Evolutionary conservation across 2,888 invertebrate genomes (phyloP).

Genomic region (Byasa hedistus): DNA sequence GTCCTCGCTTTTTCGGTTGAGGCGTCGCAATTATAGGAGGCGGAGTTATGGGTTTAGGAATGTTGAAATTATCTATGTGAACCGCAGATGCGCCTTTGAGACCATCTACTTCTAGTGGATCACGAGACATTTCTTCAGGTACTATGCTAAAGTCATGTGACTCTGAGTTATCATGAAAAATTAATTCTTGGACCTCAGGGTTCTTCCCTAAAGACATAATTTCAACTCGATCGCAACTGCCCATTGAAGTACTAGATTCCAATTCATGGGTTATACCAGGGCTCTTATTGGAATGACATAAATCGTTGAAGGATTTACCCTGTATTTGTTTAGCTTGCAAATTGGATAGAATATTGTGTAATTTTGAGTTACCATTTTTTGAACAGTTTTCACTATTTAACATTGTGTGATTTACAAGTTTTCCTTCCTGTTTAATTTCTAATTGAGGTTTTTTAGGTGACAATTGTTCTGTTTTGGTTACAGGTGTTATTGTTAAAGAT

Average conservation of each 20-base stretch:
- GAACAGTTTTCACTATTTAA: constrained; percentile 72
- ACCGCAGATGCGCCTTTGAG: constrained; percentile 44
- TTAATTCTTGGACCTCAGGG: constrained; percentile 62
- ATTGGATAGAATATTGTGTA: constrained; percentile 72
- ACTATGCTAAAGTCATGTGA: constrained; percentile 60
- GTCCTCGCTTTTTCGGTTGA: constrained; percentile 71
- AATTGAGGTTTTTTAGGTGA: constrained; percentile 48
- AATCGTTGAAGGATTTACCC: constrained; percentile 54
- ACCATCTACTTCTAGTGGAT: constrained; percentile 67
- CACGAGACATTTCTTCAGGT: constrained; percentile 65
- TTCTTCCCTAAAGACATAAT: constrained; percentile 54
- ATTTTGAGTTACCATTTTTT: constrained; percentile 76
- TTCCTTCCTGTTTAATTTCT: constrained; percentile 54
- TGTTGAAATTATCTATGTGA: constrained; percentile 41
- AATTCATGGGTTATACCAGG: constrained; percentile 51
- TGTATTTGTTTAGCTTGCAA: constrained; percentile 70
- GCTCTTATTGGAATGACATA: constrained; percentile 55
- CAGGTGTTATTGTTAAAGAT: constrained; percentile 61
- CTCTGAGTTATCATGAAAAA: constrained; percentile 66
- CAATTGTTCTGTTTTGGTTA: constrained; percentile 49
- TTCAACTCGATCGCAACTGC: constrained; percentile 58
- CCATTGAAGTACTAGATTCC: constrained; percentile 64
- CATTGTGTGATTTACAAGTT: constrained; percentile 57
- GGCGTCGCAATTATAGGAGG: constrained; percentile 56
- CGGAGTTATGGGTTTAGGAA: constrained; percentile 44